Base-by-base conservation (phyloP, 2,113 vertebrate genomes). In the Chaenogobius annularis region DNA sequence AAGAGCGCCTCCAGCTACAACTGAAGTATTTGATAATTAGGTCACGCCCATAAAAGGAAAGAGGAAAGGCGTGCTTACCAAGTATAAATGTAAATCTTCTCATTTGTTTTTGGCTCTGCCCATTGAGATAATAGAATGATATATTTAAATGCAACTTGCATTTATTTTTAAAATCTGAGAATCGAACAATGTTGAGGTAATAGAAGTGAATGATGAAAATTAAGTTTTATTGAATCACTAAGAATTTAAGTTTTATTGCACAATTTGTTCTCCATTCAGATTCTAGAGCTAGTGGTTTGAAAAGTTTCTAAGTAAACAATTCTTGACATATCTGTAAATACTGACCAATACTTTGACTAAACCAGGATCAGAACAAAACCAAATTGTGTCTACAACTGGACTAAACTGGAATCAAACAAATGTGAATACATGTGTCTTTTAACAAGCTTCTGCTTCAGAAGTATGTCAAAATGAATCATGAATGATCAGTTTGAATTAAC, bases 11-110 rank as follows among this genome's bases (percentile, higher is more conserved):
- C n/a, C 12, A 44, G 64, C 64, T 20, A 77, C 56, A 75, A 81
- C 63, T 58, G 40, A 58, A 70, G 44, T 5, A 17, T 77, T 80
- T 73, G 58, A 83, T 86, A 88, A 87, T 84, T 66, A 82, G 86
- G 82, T 84, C 77, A 35, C 26, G 23, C 14, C 83, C 69, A 54
- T 44, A 58, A 67, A 75, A 68, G 62, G 19, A 59, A 56, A 74
- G 71, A 44, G 26, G 22, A 46, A 48, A 70, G 52, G 73, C 44
- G 50, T 74, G 58, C 26, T 37, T 61, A 61, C 15, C 58, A 61
- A 26, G 9, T 56, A 56, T 23, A 56, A 26, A 14, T 13, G 22
- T 23, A 7, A 14, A 26, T 13, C 22, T 26, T 20, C 10, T 8
- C n/a, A 20, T 46, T 19, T 54, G 17, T n/a, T 1, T 54, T 54